These are phyloP conservation scores for Pelodytes ibericus DNA, from an alignment of 2,797 vertebrate genomes.

Conservation along the genomic window DNA sequence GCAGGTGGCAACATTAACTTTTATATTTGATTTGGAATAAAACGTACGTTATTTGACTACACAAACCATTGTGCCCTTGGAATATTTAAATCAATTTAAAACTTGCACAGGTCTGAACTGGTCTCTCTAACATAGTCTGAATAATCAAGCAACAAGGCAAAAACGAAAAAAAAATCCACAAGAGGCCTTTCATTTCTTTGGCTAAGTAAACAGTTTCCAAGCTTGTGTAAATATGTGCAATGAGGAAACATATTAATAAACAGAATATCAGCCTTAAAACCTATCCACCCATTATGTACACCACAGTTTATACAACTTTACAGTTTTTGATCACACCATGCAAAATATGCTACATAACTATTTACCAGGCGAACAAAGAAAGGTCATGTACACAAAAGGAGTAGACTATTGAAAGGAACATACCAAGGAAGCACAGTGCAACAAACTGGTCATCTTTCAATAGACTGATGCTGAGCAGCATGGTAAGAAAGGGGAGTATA, in stretches of 20 bases:
- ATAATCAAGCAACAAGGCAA: background rate
- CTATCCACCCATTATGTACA: slow-evolving; percentile 30
- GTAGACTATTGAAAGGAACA: too few relatives aligned
- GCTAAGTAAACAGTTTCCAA: slow-evolving; percentile 5
- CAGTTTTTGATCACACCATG: background rate
- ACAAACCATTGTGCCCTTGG: background rate
- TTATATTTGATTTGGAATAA: background rate
- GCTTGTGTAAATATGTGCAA: slow-evolving; percentile 23
- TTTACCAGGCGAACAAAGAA: slow-evolving; percentile 4
- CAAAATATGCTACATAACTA: slow-evolving; percentile 25
- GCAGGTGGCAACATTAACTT: background rate
- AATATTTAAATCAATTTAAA: background rate
- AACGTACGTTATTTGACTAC: background rate
- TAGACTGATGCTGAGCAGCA: too few relatives aligned
- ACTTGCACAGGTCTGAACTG: background rate
- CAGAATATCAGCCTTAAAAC: slow-evolving; percentile 29
- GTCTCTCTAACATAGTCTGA: background rate
- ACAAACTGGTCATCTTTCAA: too few relatives aligned
- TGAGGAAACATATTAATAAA: background rate
- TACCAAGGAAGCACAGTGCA: too few relatives aligned
- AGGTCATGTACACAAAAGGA: background rate
- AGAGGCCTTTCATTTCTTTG: background rate
- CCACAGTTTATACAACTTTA: background rate
- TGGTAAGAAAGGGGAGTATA: too few relatives aligned
- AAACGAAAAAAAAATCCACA: background rate